Evolutionary conservation across 2,888 invertebrate genomes (phyloP).

Genomic region (Hemistola chrysoprasaria): DNA sequence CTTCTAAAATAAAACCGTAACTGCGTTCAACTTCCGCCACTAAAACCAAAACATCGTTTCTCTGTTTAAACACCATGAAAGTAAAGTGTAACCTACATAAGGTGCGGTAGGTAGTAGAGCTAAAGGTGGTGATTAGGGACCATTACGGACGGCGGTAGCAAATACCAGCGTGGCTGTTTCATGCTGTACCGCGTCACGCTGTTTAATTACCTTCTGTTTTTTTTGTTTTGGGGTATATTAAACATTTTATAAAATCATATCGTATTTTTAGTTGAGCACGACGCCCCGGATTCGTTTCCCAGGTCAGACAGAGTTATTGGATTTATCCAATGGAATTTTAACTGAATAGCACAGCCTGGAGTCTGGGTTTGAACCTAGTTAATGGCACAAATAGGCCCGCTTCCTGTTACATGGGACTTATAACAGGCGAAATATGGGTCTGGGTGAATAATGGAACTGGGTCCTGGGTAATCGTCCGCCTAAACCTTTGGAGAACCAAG

Average conservation of each 20-base stretch:
- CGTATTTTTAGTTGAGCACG: too few species aligned
- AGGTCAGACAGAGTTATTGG: too few species aligned
- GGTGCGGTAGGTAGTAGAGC: constrained; percentile 20
- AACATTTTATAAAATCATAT: not conserved
- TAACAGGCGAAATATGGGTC: too few species aligned
- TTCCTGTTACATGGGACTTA: too few species aligned
- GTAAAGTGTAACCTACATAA: constrained; percentile 17
- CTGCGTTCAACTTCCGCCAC: constrained; percentile 10
- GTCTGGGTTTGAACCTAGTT: too few species aligned
- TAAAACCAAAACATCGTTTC: constrained; percentile 17
- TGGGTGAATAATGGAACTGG: too few species aligned
- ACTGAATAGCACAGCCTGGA: too few species aligned
- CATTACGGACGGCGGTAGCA: constrained; percentile 26
- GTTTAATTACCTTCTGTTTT: constrained; percentile 38
- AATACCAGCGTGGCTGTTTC: constrained; percentile 27
- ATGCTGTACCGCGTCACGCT: constrained; percentile 43
- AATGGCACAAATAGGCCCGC: too few species aligned
- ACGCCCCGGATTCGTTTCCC: too few species aligned
- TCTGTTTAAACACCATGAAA: constrained; percentile 14
- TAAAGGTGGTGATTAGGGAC: constrained; percentile 35
- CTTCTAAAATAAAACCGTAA: not conserved
- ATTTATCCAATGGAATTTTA: too few species aligned
- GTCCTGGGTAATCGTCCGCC: too few species aligned
- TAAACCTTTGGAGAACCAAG: too few species aligned
- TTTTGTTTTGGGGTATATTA: constrained; percentile 23